Conservation (phyloP, 2,797 vertebrate species). For the Chaetophractus vellerosus region DNA sequence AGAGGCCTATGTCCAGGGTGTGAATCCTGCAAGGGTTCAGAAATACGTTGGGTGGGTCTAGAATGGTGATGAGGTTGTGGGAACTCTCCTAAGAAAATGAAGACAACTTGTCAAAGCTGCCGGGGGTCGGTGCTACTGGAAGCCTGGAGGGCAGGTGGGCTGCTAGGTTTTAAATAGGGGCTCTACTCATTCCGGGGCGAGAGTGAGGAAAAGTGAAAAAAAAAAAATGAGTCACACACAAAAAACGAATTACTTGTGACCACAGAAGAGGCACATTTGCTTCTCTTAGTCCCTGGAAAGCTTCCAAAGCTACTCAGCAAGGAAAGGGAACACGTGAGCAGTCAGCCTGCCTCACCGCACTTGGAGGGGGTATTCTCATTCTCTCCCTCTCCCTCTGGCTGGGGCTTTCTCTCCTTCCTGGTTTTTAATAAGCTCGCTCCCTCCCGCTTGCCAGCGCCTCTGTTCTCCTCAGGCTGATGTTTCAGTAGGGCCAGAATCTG, state of each 20-base stretch:
- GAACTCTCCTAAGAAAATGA: neutral
- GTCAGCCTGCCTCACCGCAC: neutral
- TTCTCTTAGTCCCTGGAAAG: neutral
- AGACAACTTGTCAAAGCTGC: neutral
- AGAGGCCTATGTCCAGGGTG: too few relatives aligned
- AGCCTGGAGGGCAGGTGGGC: too few relatives aligned
- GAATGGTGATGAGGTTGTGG: neutral
- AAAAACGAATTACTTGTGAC: neutral
- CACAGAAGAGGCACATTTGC: neutral
- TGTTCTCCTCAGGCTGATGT: neutral
- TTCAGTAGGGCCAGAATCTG: neutral
- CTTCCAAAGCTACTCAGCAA: neutral
- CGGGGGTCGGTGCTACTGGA: too few relatives aligned
- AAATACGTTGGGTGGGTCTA: neutral
- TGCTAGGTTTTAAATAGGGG: too few relatives aligned
- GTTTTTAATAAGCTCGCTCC: neutral
- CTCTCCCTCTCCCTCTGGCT: neutral
- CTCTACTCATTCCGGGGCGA: neutral
- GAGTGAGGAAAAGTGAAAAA: neutral
- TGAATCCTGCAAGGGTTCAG: neutral
- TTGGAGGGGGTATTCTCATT: neutral
- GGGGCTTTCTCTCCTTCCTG: neutral
- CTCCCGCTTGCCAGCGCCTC: neutral
- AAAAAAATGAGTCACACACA: neutral
- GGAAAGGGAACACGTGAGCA: too few relatives aligned